Evolutionary conservation across 2,888 invertebrate species (phyloP), one percentile per base, ranked within the genome.

Genomic region (Epirrita christyi): DNA sequence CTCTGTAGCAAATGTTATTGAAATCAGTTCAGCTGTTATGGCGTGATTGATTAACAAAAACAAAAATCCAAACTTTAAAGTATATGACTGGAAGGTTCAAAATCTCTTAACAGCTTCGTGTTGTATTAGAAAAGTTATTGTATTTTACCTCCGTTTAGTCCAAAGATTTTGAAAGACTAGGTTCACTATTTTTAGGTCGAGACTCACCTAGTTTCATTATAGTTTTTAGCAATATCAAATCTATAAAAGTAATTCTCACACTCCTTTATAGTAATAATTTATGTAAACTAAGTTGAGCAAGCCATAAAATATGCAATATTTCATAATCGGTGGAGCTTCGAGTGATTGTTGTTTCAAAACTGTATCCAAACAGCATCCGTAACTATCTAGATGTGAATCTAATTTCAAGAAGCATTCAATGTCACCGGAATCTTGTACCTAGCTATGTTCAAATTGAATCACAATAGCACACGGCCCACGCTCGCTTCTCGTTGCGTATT

Each of bases 331-430:
- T 61, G 54, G 55, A 62, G 68, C 72, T 69, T 69, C 72, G 68
- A 71, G 73, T 78, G 72, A 81, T 78, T 76, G 78, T 76, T 76
- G 82, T 85, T 86, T 80, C 80, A 80, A 86, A 86, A 81, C 68
- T 76, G 71, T 77, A 82, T 79, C 74, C 73, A 77, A 81, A 78
- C 72, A 77, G 75, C 72, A 78, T 80, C 75, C 73, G 75, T 75
- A 70, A 73, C 67, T 70, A 77, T 78, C 73, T 70, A 70, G 72
- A 75, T 72, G 73, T 74, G 75, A 80, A 83, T 81, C 76, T 76
- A 73, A 80, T 85, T 86, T 83, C 72, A 67, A 83, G 84, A 87
- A 86, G 76, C 75, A 74, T 84, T 85, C 84, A 85, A 86, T 86
- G 86, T 84, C 84, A 74, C 76, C 70, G 75, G 76, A 78, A 80